Base-by-base conservation (phyloP, 2,797 vertebrate species). In the Myotis vivesi region DNA sequence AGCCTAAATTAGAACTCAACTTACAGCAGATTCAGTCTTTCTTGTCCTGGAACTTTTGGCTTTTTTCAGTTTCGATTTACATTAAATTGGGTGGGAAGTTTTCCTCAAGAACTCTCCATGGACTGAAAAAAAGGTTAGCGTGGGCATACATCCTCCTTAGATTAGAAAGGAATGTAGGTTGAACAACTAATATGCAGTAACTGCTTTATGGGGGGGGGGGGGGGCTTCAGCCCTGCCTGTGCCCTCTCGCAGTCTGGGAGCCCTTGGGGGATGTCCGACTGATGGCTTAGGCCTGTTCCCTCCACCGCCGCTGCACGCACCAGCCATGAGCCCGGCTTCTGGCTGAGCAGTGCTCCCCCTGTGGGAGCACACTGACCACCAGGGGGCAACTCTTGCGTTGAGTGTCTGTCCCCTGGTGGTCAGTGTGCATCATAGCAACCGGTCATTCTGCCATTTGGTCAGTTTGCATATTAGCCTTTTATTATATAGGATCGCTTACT, bases 1-100 rank as follows among this genome's bases (percentile, higher is more conserved):
- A 92, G 19, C n/a, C 79, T 94, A 92, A 72, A 84, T 87, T 86
- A 95, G 75, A 95, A 69, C 12, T 22, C 75, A 20, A 38, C 7
- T 76, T 87, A 72, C 66, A 33, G 44, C 30, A 30, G 36, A 90
- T 51, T 77, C 5, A 19, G 75, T 17, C 64, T 41, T 62, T 86
- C 80, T 87, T 44, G 19, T 77, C 28, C 22, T 84, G 19, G 41
- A 84, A 62, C 12, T 59, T 86, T 36, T 19, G 53, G 33, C 57
- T 68, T 8, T 92, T 92, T 91, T 83, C 23, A 49, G 16, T 83
- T 89, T 71, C 13, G 3, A 41, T 15, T 16, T 71, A 46, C 9
- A 33, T 36, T 87, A 76, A 87, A 38, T 46, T 44, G n/a, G 22
- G 86, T 72, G 36, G 36, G 62, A 87, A 10, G 9, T 68, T 76